Evolutionary conservation across 2,113 vertebrate genomes (phyloP), one percentile per base, ranked within the genome.

Genomic region (Phylloscopus whistleri): DNA sequence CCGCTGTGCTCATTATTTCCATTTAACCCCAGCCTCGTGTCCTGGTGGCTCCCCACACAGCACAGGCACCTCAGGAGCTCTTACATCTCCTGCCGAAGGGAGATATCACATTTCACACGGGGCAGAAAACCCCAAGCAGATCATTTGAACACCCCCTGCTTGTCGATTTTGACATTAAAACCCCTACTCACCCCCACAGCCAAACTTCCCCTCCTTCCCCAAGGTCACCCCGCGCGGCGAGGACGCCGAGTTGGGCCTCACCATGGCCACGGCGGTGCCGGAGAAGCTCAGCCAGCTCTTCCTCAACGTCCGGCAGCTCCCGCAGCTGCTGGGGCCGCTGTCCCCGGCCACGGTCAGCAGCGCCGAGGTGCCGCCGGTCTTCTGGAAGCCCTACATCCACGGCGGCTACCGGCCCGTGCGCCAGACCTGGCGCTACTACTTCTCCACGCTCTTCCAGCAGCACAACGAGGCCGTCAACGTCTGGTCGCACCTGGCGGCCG

Each of bases 381-480:
- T 99, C 96, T 98, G 98, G 73, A 99, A 99, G 96, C 98, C 98
- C 0, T 99, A 99, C 97, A 99, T 99, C 97, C 97, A 98, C 23
- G 82, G 96, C 0, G 99, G 99, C 67, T 99, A 99, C 98, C 97
- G 99, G 56, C 99, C 99, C 0, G 95, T 99, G 24, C 98, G 98
- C 80, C 99, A 96, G 75, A 98, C 97, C 96, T 99, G 99, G 99
- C 92, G 98, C 23, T 99, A 99, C 80, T 99, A 99, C 97, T 99
- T 99, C 97, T 98, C 98, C 13, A 99, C 99, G 0, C 98, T 99
- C 70, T 99, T 99, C 98, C 98, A 98, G 97, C 98, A 98, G 97
- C 99, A 99, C 98, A 99, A 99, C 0, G 99, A 99, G 92, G 98
- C 98, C 3, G 87, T 99, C 90, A 99, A 99, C 0, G 98, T 99